Evolutionary conservation across 2,888 invertebrate species (phyloP).

Genomic region (Fragum fragum): DNA sequence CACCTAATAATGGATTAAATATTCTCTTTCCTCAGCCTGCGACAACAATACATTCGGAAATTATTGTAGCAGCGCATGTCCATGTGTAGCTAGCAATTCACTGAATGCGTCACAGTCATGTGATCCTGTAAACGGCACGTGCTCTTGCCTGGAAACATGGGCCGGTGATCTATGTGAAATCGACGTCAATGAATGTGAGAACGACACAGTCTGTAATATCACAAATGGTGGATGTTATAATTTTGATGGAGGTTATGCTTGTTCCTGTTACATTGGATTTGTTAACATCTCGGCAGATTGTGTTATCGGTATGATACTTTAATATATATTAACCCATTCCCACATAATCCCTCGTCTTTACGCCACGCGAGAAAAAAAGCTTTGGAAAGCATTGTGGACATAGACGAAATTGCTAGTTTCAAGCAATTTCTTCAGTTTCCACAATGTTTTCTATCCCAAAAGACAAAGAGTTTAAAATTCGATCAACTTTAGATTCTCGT

Average conservation of each 20-base stretch:
- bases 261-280: conserved; percentile 37
- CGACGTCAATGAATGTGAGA: conserved; percentile 58
- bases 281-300: neutral
- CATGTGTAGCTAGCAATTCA: conserved; percentile 31
- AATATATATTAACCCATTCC: neutral
- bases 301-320: conserved; percentile 27
- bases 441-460: no score
- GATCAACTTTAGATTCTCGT: no score
- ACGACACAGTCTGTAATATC: neutral
- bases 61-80: conserved; percentile 34
- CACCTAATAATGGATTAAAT: no score
- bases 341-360: no score
- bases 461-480: no score
- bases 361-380: no score
- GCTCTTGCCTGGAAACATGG: conserved; percentile 63
- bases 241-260: conserved; percentile 25
- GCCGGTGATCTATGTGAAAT: conserved; percentile 50
- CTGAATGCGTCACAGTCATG: conserved; percentile 33
- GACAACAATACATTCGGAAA: conserved; percentile 33
- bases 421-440: no score
- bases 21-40: no score
- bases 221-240: conserved; percentile 45
- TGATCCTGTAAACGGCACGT: conserved; percentile 53
- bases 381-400: no score
- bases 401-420: no score